Base-by-base conservation (phyloP, 2,888 invertebrate species). In the Lepidonotus clava region DNA sequence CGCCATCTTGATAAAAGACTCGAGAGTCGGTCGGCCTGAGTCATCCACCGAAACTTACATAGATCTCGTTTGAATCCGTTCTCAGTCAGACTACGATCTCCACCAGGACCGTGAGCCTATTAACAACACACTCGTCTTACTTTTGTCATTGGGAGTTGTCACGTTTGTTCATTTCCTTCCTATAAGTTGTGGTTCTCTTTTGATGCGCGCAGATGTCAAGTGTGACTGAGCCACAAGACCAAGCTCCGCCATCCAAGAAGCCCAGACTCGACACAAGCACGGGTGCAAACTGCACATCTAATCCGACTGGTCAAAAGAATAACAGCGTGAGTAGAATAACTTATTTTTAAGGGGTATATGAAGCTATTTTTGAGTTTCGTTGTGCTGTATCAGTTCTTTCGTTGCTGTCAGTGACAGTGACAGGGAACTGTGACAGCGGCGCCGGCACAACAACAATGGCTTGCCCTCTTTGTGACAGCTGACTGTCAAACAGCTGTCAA, bases 201-300 rank as follows among this genome's bases (percentile, higher is more conserved):
- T 84, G 61, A 56, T 84, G 24, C 67, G 66, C 67, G 84, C 51
- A 86, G 86, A 86, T 86, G 86, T 86, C 86, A 77, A 86, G 80
- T 86, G 80, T 80, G 86, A 86, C 53, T 56, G 80, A 80, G 18
- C 38, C 86, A 80, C 53, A 51, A 77, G 86, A 86, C 56, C 77
- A 51, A 86, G 77, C 77, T 86, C 86, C 86, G 61, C 86, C 80
- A 76, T 40, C 86, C 46, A 86, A 86, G 86, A 86, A 86, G 77
- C 77, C 77, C 53, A 86, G 40, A 40, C 53, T 80, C 21, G 86
- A 86, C 53, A n/a, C 28, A 61, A 77, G 32, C 28, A 40, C 85
- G 41, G 46, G 46, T 71, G 76, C 71, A 18, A 66, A 85, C 80
- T 18, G 53, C 80, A 85, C 51, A 32, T 80, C 86, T 4, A 86